Evolutionary conservation across 2,113 vertebrate genomes (phyloP).

Genomic region (Myiagra hebetior): DNA sequence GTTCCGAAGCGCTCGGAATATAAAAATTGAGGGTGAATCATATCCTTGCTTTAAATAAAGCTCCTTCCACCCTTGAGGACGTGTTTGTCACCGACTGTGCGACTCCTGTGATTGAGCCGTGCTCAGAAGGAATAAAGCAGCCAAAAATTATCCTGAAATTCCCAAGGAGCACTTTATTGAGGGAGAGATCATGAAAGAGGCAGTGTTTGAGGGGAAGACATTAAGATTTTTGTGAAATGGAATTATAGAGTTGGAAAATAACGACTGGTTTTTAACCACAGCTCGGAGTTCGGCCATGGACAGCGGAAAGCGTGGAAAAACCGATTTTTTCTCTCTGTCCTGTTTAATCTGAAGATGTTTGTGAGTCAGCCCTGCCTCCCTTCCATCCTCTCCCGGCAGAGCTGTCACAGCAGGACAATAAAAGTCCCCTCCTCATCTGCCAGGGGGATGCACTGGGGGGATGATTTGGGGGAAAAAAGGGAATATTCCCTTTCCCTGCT

Average conservation of each 20-base stretch:
- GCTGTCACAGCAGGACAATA: not conserved
- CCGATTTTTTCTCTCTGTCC: not conserved
- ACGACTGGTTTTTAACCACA: not conserved
- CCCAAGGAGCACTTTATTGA: not conserved
- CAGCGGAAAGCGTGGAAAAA: not conserved
- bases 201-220: not conserved
- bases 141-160: constrained; percentile 8
- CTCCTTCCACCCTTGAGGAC: not conserved
- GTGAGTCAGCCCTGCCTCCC: not conserved
- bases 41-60: constrained; percentile 43
- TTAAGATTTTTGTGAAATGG: not conserved
- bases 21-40: constrained; percentile 31
- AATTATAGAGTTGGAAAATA: not conserved
- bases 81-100: not conserved
- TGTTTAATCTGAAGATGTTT: not conserved
- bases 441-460: not conserved
- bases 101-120: not conserved
- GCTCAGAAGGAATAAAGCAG: not conserved
- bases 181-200: not conserved
- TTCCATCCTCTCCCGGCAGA: not conserved
- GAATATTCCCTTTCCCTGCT: not conserved
- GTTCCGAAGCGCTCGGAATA: not conserved
- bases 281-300: not conserved
- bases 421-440: not conserved
- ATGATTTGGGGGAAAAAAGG: not conserved